Base-by-base conservation (phyloP, 2,797 vertebrate species). In the Passerculus sandwichensis region DNA sequence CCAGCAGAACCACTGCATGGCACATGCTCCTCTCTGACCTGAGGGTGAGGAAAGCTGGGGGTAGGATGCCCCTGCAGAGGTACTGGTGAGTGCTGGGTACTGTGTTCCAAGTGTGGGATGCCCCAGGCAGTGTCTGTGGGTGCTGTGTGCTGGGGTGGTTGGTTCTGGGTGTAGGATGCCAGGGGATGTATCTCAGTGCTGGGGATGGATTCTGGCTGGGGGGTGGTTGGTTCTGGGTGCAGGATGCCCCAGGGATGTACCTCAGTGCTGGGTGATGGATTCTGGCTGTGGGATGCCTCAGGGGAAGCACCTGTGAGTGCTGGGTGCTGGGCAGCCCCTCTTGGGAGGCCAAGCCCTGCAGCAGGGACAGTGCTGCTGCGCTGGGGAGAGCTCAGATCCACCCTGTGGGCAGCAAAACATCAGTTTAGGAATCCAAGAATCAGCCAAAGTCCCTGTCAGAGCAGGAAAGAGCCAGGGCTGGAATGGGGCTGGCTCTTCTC, bases 101-200 rank as follows among this genome's bases (percentile, higher is more conserved):
- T 38, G 36, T 38, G 36, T 47, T 44, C 44, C 56, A 71, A 23
- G 54, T 19, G 65, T 4, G 7, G 60, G 78, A 18, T 34, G n/a
- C 9, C 15, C 32, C n/a, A 12, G n/a, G n/a, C 0, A 3, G 9
- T 40, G 30, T n/a, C 26, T 22, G 1, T 18, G 34, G 32, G 69
- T 56, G 56, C 66, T 54, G 15, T 19, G 32, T 54, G 13, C 44
- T 59, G 45, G 30, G 22, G 5, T 45, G 72, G 36, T 10, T 8
- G 21, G 64, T 67, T 44, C 27, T 36, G 67, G 21, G 53, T 61
- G 60, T 3, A 4, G 70, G 56, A 20, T 42, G 23, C 34, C 34
- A 34, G 34, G 40, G 2, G 36, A 38, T 38, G 36, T 38, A 11
- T 11, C 10, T 38, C 36, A 38, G 36, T 38, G 36, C 36, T 38